Percentiles rank a stretch among this genome's conserved stretches.
Conservation (phyloP, 64 coral and sea anemone genomes). For the Trachythela sp. region DNA sequence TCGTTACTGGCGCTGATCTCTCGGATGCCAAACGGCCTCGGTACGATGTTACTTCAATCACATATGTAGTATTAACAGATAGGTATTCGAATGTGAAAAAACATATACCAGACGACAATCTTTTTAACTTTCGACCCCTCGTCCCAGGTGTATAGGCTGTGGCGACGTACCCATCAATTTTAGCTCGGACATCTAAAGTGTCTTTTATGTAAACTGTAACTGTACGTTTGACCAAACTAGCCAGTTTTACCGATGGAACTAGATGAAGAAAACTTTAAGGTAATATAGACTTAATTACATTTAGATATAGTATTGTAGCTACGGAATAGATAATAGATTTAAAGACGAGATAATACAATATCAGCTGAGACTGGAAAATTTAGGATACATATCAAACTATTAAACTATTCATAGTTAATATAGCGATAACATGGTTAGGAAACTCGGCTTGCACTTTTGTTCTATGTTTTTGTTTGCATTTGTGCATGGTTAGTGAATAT, state of each 20-base stretch:
- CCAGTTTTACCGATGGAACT: not conserved
- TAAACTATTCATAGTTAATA: too few species aligned
- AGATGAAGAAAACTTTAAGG: not conserved
- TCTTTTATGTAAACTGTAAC: not conserved
- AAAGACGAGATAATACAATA: too few species aligned
- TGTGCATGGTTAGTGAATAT: too few species aligned
- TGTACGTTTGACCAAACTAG: not conserved
- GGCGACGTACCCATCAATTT: slow-evolving; percentile 2
- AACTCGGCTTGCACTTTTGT: too few species aligned
- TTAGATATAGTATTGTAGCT: too few species aligned
- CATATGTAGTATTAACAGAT: not conserved
- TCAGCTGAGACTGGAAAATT: too few species aligned
- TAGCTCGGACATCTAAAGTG: not conserved
- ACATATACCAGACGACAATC: not conserved
- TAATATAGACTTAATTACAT: too few species aligned
- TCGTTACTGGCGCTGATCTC: not conserved
- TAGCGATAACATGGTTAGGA: too few species aligned
- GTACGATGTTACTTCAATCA: not conserved
- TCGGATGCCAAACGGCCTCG: not conserved
- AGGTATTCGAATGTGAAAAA: not conserved
- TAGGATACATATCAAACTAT: too few species aligned
- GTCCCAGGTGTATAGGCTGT: not conserved
- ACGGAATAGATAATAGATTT: too few species aligned
- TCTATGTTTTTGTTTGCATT: too few species aligned
- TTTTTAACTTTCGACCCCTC: not conserved